These are phyloP conservation scores for Campaea margaritaria DNA, from an alignment of 2,888 invertebrate species.

Conservation along the genomic window DNA sequence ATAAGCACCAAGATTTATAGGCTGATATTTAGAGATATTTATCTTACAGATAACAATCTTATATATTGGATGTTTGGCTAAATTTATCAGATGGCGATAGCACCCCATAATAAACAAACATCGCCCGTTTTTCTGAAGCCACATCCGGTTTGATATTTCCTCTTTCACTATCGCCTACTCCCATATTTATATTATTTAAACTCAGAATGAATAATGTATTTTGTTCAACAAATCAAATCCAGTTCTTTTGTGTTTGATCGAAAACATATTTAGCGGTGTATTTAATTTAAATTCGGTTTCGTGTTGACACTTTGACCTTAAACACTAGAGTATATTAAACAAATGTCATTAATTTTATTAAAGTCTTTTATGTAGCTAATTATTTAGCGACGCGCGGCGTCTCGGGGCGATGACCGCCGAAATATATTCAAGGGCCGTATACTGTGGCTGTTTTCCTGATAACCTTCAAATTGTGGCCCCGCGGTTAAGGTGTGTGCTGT, in stretches of 20 bases:
- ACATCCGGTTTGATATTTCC: constrained; percentile 17
- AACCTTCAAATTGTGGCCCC: constrained; percentile 60
- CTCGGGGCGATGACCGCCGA: constrained; percentile 62
- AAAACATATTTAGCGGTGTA: neutral
- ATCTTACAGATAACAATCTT: constrained; percentile 14
- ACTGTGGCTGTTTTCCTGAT: constrained; percentile 55
- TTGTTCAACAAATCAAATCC: neutral
- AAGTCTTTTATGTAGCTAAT: constrained; percentile 48
- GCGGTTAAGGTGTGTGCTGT: constrained; percentile 45
- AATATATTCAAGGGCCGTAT: constrained; percentile 61
- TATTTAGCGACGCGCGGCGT: constrained; percentile 52
- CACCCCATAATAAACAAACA: constrained; percentile 7
- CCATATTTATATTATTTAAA: constrained; percentile 4
- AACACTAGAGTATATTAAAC: constrained; percentile 10
- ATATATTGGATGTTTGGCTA: constrained; percentile 11
- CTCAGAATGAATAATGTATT: neutral
- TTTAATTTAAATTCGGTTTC: neutral
- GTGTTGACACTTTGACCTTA: constrained; percentile 20
- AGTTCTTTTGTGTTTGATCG: neutral
- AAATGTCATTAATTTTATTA: constrained; percentile 37
- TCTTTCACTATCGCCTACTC: neutral
- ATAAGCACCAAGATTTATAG: constrained; percentile 6
- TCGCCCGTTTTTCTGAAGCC: constrained; percentile 9
- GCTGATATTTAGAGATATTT: constrained; percentile 3
- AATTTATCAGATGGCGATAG: constrained; percentile 11